phyloP scores from a whole-genome alignment of 2,797 vertebrate species.

The Sarcophilus harrisii region DNA sequence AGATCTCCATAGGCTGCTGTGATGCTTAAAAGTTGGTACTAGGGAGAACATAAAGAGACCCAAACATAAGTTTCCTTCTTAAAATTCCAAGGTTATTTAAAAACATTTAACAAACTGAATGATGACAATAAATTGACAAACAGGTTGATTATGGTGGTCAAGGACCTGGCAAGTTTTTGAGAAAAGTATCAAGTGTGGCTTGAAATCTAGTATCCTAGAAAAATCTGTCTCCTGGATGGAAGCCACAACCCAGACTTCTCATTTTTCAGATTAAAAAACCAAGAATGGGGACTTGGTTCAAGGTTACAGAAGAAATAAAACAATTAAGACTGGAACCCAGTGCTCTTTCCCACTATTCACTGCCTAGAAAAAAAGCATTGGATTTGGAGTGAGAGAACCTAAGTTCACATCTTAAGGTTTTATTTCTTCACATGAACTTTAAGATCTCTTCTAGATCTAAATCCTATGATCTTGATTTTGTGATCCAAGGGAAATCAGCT shows the following conservation, averaged over 20 bases:
- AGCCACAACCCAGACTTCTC: not conserved
- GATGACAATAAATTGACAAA: not conserved
- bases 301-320: not conserved
- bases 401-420: not conserved
- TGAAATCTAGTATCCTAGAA: not conserved
- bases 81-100: not conserved
- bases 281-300: not conserved
- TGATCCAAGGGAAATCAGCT: not conserved
- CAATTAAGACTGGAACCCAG: not conserved
- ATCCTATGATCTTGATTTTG: not conserved
- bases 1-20: conserved; percentile 90
- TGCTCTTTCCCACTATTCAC: not conserved
- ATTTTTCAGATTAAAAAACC: not conserved
- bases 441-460: not conserved
- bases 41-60: conserved; percentile 6
- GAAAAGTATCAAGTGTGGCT: not conserved
- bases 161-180: not conserved
- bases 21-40: conserved; percentile 91
- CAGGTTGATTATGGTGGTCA: not conserved
- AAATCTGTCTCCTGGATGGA: not conserved
- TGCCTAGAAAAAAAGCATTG: not conserved
- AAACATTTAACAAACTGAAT: not conserved
- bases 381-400: not conserved
- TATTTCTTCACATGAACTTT: not conserved
- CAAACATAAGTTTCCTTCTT: not conserved